Evolutionary conservation across 2,888 invertebrate genomes (phyloP).

Genomic region (Nomada hirtipes): DNA sequence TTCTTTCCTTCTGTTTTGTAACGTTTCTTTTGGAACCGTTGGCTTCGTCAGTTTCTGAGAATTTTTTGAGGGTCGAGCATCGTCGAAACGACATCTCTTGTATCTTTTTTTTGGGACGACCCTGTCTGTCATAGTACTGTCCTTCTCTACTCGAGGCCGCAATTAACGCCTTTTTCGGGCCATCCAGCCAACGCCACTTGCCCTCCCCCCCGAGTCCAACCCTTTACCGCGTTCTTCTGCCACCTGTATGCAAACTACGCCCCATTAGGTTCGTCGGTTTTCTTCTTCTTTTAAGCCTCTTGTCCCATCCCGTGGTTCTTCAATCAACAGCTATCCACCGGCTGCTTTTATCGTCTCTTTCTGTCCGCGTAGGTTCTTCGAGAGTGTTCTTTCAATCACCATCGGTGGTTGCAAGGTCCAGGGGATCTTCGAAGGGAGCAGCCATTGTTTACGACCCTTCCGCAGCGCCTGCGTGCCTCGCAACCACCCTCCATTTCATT

Average conservation of each 20-base stretch:
- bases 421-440: conserved; percentile 39
- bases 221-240: conserved; percentile 26
- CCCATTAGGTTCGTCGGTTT: conserved; percentile 3
- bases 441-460: conserved; percentile 56
- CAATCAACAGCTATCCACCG: conserved; percentile 11
- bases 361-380: background rate
- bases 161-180: conserved; percentile 21
- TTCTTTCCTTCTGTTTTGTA: background rate
- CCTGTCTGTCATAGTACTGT: background rate
- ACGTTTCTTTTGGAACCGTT: no score
- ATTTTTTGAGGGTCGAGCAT: background rate
- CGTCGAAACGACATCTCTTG: background rate
- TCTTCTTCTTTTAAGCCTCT: conserved; percentile 6
- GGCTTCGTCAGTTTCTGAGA: no score
- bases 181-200: background rate
- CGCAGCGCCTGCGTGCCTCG: conserved; percentile 56
- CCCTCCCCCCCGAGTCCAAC: background rate
- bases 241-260: conserved; percentile 43
- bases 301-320: background rate
- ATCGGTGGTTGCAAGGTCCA: conserved; percentile 50
- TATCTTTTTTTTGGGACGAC: background rate
- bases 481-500: conserved; percentile 14
- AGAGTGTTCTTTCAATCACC: conserved; percentile 37
- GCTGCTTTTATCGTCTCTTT: conserved; percentile 5
- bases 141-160: background rate